Conservation (phyloP, 2,888 invertebrate species). For the Acanthosoma haemorrhoidale region DNA sequence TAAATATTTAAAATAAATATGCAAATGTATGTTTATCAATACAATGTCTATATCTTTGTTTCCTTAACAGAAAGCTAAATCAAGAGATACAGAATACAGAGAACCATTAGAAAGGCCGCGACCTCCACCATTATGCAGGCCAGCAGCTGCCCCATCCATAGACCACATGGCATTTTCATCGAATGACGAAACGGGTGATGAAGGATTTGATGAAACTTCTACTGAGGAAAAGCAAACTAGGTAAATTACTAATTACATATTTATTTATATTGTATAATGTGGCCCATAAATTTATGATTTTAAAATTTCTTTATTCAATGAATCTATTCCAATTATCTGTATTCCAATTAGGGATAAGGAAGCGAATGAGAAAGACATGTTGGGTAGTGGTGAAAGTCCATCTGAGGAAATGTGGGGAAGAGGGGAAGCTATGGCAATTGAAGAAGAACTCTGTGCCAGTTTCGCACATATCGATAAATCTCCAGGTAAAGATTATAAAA, state of each 20-base stretch:
- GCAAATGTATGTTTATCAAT: background rate
- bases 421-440: slow-evolving; percentile 64
- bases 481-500: too few species aligned
- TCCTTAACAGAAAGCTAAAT: background rate
- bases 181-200: slow-evolving; percentile 51
- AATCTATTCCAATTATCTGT: background rate
- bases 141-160: slow-evolving; percentile 12
- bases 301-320: background rate
- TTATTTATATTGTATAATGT: background rate
- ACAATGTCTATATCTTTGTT: too few species aligned
- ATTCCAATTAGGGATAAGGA: slow-evolving; percentile 38
- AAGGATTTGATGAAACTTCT: slow-evolving; percentile 46
- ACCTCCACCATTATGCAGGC: background rate
- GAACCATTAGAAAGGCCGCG: background rate
- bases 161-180: slow-evolving; percentile 44
- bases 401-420: slow-evolving; percentile 54
- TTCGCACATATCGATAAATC: slow-evolving; percentile 36
- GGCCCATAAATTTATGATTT: background rate
- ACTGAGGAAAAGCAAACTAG: slow-evolving; percentile 68
- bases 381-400: slow-evolving; percentile 45
- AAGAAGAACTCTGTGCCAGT: slow-evolving; percentile 41
- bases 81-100: background rate
- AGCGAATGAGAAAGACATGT: slow-evolving; percentile 38
- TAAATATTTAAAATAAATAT: background rate
- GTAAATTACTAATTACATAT: slow-evolving; percentile 48